Conservation (phyloP, 2,797 vertebrate genomes). For the Podarcis siculus region DNA sequence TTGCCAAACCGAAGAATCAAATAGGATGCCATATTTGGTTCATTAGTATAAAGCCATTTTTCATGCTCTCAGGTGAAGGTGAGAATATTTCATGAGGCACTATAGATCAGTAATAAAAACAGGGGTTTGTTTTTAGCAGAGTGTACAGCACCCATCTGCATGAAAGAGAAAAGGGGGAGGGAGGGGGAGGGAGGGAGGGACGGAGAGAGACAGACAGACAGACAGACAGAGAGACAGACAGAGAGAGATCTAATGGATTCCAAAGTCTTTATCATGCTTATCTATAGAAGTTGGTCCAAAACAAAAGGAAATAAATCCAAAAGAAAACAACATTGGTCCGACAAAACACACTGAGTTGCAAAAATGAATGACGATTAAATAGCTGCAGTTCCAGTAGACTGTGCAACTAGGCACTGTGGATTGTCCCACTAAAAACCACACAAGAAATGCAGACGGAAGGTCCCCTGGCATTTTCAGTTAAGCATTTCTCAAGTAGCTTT, state of each 20-base stretch:
- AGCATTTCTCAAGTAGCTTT: background rate
- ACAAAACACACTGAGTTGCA: background rate
- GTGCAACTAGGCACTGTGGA: background rate
- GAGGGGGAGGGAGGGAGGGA: no score
- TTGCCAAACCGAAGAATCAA: background rate
- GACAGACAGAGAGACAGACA: no score
- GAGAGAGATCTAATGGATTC: background rate
- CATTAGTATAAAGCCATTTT: background rate
- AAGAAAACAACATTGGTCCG: constrained; percentile 4
- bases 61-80: background rate
- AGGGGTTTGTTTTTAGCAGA: background rate
- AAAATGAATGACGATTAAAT: background rate
- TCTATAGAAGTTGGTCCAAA: background rate
- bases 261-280: background rate
- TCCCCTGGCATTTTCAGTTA: background rate
- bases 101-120: constrained; percentile 8
- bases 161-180: background rate
- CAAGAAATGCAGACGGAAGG: background rate
- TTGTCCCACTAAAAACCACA: background rate
- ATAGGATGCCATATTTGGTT: background rate
- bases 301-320: background rate
- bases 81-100: constrained; percentile 54
- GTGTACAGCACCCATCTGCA: background rate
- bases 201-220: background rate
- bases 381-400: no score